phyloP scores from a whole-genome alignment of 2,797 vertebrate genomes.

The Selene dorsalis region DNA sequence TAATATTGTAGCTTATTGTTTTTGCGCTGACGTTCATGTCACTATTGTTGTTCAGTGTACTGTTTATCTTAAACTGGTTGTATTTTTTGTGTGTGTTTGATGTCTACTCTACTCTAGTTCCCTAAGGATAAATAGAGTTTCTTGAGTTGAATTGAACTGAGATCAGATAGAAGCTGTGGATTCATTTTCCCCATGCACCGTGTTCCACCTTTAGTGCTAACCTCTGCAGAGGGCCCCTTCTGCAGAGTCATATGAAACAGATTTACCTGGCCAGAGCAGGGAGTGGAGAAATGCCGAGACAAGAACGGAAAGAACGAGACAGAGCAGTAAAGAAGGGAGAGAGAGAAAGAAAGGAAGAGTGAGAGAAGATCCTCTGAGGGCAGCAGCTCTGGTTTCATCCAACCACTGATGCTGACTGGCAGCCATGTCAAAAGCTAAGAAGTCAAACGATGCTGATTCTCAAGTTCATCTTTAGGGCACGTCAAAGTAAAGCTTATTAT shows the following conservation, averaged over 20 bases:
- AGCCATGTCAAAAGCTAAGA: conserved; percentile 78
- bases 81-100: neutral
- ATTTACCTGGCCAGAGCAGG: conserved; percentile 72
- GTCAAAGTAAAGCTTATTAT: conserved; percentile 75
- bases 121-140: neutral
- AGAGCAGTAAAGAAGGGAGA: conserved; percentile 5
- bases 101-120: neutral
- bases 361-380: conserved; percentile 73
- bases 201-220: conserved; percentile 34
- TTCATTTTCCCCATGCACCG: neutral
- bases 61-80: too few relatives aligned
- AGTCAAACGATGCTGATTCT: conserved; percentile 74
- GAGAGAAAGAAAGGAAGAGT: conserved; percentile 37
- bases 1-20: too few relatives aligned
- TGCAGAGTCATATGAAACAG: conserved; percentile 81
- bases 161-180: conserved; percentile 1
- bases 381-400: conserved; percentile 72
- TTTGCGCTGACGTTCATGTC: too few relatives aligned
- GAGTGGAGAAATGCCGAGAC: conserved; percentile 32
- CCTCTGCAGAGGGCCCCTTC: conserved; percentile 40
- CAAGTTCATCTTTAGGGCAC: conserved; percentile 80
- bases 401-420: conserved; percentile 76
- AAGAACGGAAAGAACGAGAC: conserved; percentile 21
- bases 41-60: too few relatives aligned
- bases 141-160: neutral